phyloP scores from a whole-genome alignment of 2,113 vertebrate genomes.

The Rousettus leschenaultii region DNA sequence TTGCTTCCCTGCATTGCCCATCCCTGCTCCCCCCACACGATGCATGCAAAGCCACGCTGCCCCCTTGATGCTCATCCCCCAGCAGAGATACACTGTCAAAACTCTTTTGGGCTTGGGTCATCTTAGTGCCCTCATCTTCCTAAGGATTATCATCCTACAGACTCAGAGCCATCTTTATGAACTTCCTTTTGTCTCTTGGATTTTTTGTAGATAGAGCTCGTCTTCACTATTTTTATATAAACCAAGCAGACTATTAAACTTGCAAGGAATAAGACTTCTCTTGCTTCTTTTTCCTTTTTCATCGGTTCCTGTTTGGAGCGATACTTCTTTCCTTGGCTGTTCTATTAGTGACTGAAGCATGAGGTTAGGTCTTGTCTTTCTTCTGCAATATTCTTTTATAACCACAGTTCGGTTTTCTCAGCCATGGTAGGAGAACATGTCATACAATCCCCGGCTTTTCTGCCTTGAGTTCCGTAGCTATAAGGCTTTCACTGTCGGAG shows the following conservation, averaged over 20 bases:
- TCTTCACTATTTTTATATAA: not conserved
- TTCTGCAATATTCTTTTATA: not conserved
- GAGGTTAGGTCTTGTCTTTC: constrained; percentile 2
- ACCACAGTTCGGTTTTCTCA: not conserved
- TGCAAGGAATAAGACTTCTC: not conserved
- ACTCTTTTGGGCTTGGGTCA: not conserved
- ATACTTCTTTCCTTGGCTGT: not conserved
- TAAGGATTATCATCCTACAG: not conserved
- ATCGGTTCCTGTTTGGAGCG: not conserved
- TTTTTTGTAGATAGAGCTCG: not conserved
- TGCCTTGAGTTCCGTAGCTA: not conserved
- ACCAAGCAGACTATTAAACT: not conserved
- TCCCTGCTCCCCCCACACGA: not conserved
- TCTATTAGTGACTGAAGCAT: constrained; percentile 23
- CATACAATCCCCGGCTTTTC: not conserved
- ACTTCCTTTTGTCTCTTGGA: not conserved
- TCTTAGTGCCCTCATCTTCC: not conserved
- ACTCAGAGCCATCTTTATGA: not conserved
- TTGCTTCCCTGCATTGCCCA: not conserved
- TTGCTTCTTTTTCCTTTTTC: not conserved
- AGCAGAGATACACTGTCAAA: not conserved
- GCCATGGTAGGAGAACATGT: not conserved
- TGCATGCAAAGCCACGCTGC: not conserved
- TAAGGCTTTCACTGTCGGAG: constrained; percentile 12
- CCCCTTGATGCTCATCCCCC: not conserved